Evolutionary conservation across 1,140 invertebrate species (phyloP).

Genomic region (Aphaenogaster ashmeadi): DNA sequence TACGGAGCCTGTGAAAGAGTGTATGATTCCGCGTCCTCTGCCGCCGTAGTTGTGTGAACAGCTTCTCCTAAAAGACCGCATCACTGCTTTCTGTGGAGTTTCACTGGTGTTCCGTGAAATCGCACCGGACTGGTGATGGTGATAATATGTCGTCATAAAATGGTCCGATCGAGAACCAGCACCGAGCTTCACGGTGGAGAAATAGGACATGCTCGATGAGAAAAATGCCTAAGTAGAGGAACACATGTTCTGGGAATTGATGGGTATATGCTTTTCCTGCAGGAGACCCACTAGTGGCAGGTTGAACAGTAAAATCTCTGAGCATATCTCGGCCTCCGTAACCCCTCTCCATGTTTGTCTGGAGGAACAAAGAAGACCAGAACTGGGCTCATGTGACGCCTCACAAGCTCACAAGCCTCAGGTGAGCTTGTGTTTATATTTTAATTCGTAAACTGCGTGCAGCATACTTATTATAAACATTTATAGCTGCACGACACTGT

Average conservation of each 20-base stretch:
- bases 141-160: background rate
- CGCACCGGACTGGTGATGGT: constrained; percentile 31
- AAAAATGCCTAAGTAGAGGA: constrained; percentile 79
- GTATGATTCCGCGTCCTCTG: constrained; percentile 52
- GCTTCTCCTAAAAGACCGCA: background rate
- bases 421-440: constrained; percentile 71
- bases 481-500: background rate
- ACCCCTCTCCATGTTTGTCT: constrained; percentile 88
- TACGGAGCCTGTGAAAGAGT: constrained; percentile 13
- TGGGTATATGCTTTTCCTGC: constrained; percentile 88
- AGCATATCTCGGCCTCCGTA: constrained; percentile 86
- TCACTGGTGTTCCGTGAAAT: constrained; percentile 59
- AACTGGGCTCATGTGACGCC: constrained; percentile 86
- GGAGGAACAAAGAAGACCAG: constrained; percentile 87
- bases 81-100: constrained; percentile 8
- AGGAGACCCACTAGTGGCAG: constrained; percentile 86
- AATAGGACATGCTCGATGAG: constrained; percentile 63
- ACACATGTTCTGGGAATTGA: constrained; percentile 86
- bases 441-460: background rate
- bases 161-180: constrained; percentile 16
- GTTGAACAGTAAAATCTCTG: constrained; percentile 87
- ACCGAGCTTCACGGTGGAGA: constrained; percentile 33
- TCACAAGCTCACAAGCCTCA: constrained; percentile 83
- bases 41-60: background rate
- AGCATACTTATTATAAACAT: background rate